Evolutionary conservation across 2,113 vertebrate genomes (phyloP).

Genomic region (Sinocyclocheilus rhinocerous): DNA sequence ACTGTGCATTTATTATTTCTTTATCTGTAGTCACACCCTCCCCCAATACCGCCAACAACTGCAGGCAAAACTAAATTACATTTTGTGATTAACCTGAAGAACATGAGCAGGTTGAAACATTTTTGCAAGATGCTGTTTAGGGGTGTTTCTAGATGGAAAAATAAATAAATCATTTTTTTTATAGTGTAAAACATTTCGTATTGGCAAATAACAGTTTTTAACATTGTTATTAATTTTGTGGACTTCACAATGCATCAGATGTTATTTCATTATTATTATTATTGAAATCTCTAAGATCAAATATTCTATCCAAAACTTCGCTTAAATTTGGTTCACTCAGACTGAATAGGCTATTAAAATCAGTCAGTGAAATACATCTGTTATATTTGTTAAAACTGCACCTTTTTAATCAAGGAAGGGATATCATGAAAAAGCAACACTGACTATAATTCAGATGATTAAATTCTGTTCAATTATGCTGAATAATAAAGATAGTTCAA

Average conservation of each 20-base stretch:
- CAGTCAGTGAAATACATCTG: too few species aligned
- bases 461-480: not conserved
- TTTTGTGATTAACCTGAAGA: constrained; percentile 79
- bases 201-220: not conserved
- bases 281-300: not conserved
- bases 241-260: not conserved
- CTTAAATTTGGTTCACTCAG: not conserved
- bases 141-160: constrained; percentile 63
- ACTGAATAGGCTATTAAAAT: not conserved
- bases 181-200: not conserved
- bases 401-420: not conserved
- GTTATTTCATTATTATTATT: too few species aligned
- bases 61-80: constrained; percentile 75
- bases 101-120: constrained; percentile 76
- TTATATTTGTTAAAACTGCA: not conserved
- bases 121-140: constrained; percentile 74
- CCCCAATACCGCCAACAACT: constrained; percentile 75
- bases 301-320: not conserved
- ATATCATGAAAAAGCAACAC: not conserved
- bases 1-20: constrained; percentile 73
- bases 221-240: not conserved
- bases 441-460: not conserved
- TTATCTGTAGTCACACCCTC: constrained; percentile 79
- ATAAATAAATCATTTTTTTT: too few species aligned
- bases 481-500: not conserved